Conservation (phyloP, 2,797 vertebrate species). For the Hydrocynus forskahlii region DNA sequence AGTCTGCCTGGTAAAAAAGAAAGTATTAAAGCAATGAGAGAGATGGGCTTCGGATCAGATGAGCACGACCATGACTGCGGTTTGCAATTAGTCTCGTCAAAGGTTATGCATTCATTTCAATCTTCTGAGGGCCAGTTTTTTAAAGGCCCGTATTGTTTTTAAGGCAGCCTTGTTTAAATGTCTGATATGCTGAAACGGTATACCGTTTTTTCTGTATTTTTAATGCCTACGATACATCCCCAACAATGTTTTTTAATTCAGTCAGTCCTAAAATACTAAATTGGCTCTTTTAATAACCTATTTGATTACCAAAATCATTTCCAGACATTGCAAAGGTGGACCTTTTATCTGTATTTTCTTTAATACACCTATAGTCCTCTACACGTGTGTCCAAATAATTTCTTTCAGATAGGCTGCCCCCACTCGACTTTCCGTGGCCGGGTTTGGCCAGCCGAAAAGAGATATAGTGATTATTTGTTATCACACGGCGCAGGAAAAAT, state of each 20-base stretch:
- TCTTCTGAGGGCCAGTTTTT: conserved; percentile 66
- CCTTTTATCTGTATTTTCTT: conserved; percentile 20
- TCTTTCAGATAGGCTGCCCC: conserved; percentile 56
- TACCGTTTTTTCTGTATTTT: neutral
- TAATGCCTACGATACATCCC: neutral
- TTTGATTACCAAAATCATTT: neutral
- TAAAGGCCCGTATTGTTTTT: conserved; percentile 45
- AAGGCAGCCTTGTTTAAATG: conserved; percentile 6
- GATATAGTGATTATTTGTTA: conserved; percentile 81
- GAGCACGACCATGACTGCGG: conserved; percentile 66
- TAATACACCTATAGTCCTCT: conserved; percentile 73
- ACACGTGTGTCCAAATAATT: conserved; percentile 73
- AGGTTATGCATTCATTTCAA: conserved; percentile 74
- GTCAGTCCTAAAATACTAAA: neutral
- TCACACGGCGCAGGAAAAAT: conserved; percentile 77
- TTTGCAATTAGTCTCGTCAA: conserved; percentile 71
- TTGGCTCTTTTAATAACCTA: neutral
- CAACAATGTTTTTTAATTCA: neutral
- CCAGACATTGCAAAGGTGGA: neutral
- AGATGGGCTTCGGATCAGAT: conserved; percentile 68
- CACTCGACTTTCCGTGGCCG: conserved; percentile 76
- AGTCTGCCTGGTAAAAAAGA: conserved; percentile 31
- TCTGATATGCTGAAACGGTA: conserved; percentile 5
- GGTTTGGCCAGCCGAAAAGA: conserved; percentile 77
- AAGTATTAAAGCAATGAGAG: conserved; percentile 67